Evolutionary conservation across 2,888 invertebrate species (phyloP).

Genomic region (Chaetogeoica ovagalla): DNA sequence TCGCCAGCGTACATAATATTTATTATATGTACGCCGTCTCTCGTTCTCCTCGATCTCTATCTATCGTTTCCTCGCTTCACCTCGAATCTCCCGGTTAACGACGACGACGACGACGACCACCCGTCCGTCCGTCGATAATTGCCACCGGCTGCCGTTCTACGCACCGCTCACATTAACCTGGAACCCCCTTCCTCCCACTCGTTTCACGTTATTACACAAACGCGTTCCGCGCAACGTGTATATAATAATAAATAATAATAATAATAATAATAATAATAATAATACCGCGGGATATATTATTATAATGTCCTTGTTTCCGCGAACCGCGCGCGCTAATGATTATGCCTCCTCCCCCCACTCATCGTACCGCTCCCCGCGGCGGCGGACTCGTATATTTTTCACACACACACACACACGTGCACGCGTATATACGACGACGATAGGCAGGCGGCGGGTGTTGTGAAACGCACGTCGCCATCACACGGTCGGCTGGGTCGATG

Average conservation of each 20-base stretch:
- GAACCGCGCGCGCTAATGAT: conserved; percentile 42
- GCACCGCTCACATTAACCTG: too few relatives aligned
- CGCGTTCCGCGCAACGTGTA: neutral
- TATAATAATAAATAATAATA: conserved; percentile 7
- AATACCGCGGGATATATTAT: conserved; percentile 43
- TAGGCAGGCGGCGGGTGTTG: conserved; percentile 46
- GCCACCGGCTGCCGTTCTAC: too few relatives aligned
- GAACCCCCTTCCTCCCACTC: too few relatives aligned
- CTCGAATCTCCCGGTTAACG: too few relatives aligned
- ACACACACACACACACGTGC: conserved; percentile 14
- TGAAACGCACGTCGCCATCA: conserved; percentile 50
- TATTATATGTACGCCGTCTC: too few relatives aligned
- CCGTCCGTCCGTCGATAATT: too few relatives aligned
- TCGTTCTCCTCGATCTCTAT: too few relatives aligned
- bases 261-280: neutral
- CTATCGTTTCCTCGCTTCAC: too few relatives aligned
- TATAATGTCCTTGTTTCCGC: conserved; percentile 49
- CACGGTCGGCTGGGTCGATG: conserved; percentile 52
- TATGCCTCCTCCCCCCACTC: neutral
- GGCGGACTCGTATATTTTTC: neutral
- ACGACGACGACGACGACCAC: too few relatives aligned
- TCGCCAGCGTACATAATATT: too few relatives aligned
- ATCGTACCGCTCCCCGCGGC: neutral
- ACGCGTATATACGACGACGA: conserved; percentile 2
- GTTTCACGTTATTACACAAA: too few relatives aligned